Evolutionary conservation across 2,888 invertebrate species (phyloP), one percentile per base, ranked within the genome.

Genomic region (Syritta pipiens): DNA sequence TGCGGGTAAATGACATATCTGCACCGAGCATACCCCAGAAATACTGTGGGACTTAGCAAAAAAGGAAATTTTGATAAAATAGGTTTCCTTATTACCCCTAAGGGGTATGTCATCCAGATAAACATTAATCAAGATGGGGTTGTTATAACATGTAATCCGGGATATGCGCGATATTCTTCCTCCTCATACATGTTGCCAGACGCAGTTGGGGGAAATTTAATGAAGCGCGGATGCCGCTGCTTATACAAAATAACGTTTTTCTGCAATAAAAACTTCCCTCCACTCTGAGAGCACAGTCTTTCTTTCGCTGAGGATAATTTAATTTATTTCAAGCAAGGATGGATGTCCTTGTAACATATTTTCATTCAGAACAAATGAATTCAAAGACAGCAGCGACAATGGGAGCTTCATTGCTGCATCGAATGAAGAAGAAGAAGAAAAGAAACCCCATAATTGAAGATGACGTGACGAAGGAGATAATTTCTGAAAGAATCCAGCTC

Each of bases 51-150:
- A 42, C 42, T 42, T 44, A 48, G 26, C 17, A 26, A 17, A 48
- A 26, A n/a, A n/a, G 46, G 24, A 44, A 44, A n/a, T 44, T 44
- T 44, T 44, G 44, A 44, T 22, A 44, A 44, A 44, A 44, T 22
- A 24, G 6, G 22, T 35, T 53, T 14, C 22, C 9, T 35, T 35
- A 53, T 53, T 53, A 35, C 22, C 17, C 35, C 51, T n/a, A 32
- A 10, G 24, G 26, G 26, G 24, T 19, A 24, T 17, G n/a, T 7
- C 37, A 55, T 37, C 40, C 37, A 55, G 40, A 37, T 40, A 26
- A 55, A 28, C 55, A 55, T 55, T 40, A 55, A 55, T 55, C 55
- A 55, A 40, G 40, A 26, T 55, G 55, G 40, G 26, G 26, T 55
- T 55, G 17, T 40, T 40, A 12, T 10, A 40, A 26, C 12, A 26